Evolutionary conservation across 2,888 invertebrate genomes (phyloP).

Genomic region (Pharmacophagus antenor): DNA sequence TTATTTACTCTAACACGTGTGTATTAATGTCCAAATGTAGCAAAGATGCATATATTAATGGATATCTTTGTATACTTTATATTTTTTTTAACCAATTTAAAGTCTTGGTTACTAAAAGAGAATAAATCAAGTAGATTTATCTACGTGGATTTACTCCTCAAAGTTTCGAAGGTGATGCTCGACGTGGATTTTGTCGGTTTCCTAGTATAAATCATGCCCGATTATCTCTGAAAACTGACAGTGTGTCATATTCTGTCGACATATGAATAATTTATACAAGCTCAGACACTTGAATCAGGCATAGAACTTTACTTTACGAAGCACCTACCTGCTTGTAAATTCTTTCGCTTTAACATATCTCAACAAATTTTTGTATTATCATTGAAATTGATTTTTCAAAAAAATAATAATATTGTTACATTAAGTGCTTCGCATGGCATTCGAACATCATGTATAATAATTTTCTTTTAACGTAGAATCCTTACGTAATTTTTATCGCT

Average conservation of each 20-base stretch:
- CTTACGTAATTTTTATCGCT: slow-evolving; percentile 14
- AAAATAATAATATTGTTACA: not conserved
- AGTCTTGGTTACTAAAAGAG: not conserved
- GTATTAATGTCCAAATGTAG: too few relatives aligned
- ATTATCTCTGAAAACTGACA: slow-evolving; percentile 33
- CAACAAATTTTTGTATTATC: not conserved
- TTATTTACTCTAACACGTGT: too few relatives aligned
- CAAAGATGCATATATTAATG: not conserved
- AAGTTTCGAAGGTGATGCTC: slow-evolving; percentile 23
- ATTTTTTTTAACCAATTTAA: not conserved
- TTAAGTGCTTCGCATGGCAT: not conserved
- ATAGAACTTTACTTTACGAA: not conserved
- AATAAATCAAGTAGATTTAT: slow-evolving; percentile 8
- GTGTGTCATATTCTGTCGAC: slow-evolving; percentile 30
- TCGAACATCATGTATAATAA: not conserved
- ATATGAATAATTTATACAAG: slow-evolving; percentile 33
- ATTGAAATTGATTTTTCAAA: not conserved
- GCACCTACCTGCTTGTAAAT: not conserved
- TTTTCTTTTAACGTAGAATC: slow-evolving; percentile 6
- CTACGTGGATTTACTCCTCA: slow-evolving; percentile 16
- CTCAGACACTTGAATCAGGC: slow-evolving; percentile 17
- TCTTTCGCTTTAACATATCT: not conserved
- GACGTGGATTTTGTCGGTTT: slow-evolving; percentile 22
- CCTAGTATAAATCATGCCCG: slow-evolving; percentile 33
- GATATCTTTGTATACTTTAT: not conserved